Evolutionary conservation across 2,113 vertebrate genomes (phyloP).

Genomic region (Charadrius vociferus): DNA sequence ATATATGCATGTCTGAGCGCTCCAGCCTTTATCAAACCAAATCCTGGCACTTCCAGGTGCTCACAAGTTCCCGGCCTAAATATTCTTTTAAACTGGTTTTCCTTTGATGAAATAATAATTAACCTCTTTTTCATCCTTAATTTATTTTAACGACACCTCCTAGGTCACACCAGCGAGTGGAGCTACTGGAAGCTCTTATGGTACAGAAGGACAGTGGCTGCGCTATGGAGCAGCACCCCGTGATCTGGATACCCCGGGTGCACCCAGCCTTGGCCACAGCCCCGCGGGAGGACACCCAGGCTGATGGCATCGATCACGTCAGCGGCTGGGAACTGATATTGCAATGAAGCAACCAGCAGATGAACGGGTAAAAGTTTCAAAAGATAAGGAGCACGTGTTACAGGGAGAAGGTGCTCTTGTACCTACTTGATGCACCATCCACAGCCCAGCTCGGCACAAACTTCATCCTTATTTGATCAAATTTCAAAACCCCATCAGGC

Average conservation of each 20-base stretch:
- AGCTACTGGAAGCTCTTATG: background rate
- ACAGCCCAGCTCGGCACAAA: background rate
- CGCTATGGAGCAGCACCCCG: background rate
- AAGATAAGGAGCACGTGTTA: background rate
- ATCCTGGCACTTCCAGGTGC: background rate
- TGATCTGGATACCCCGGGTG: background rate
- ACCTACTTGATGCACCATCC: background rate
- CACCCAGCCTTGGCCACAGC: background rate
- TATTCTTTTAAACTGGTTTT: background rate
- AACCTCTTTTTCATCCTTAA: background rate
- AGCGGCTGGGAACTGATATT: background rate
- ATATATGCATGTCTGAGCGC: background rate
- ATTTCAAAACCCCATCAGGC: background rate
- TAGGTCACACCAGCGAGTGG: background rate
- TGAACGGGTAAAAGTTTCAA: background rate
- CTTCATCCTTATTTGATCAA: background rate
- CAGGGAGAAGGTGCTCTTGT: background rate
- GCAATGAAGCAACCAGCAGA: background rate
- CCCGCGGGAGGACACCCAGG: background rate
- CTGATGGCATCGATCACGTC: background rate
- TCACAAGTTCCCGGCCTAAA: background rate
- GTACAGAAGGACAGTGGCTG: too few species aligned
- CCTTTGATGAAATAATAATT: background rate
- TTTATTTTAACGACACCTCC: background rate
- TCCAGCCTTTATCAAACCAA: background rate